Evolutionary conservation across 2,113 vertebrate species (phyloP).

Genomic region (Lepisosteus osseus): DNA sequence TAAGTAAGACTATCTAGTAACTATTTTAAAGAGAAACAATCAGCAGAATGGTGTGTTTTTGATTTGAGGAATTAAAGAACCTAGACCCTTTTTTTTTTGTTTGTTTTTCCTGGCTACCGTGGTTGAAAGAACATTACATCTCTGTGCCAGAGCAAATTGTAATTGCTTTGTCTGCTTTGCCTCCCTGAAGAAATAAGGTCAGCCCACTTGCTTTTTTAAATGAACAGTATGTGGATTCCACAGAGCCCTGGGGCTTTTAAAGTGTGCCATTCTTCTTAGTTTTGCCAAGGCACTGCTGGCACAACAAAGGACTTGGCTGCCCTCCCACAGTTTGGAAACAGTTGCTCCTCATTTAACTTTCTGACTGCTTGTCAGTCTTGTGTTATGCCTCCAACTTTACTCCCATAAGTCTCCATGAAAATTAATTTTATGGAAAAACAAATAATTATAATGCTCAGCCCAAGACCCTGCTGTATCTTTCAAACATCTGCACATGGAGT

Average conservation of each 20-base stretch:
- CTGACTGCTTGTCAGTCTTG: not conserved
- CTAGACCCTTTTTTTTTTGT: slow-evolving; percentile 12
- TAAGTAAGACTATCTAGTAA: slow-evolving; percentile 17
- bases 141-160: slow-evolving; percentile 14
- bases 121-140: slow-evolving; percentile 12
- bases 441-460: too few species aligned
- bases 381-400: not conserved
- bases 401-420: too few species aligned
- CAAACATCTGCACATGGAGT: too few species aligned
- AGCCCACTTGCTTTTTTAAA: slow-evolving; percentile 7
- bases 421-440: too few species aligned
- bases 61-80: slow-evolving; percentile 20
- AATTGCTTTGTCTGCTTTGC: slow-evolving; percentile 22
- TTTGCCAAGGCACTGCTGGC: not conserved
- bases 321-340: not conserved
- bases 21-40: slow-evolving; percentile 23
- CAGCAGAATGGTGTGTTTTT: slow-evolving; percentile 22
- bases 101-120: slow-evolving; percentile 27
- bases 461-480: too few species aligned
- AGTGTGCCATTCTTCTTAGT: slow-evolving; percentile 6
- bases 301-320: not conserved
- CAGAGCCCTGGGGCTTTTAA: slow-evolving; percentile 6
- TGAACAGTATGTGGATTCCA: slow-evolving; percentile 1
- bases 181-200: slow-evolving; percentile 18
- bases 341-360: not conserved